Evolutionary conservation across 2,888 invertebrate genomes (phyloP).

Genomic region (Epinotia brunnichana): DNA sequence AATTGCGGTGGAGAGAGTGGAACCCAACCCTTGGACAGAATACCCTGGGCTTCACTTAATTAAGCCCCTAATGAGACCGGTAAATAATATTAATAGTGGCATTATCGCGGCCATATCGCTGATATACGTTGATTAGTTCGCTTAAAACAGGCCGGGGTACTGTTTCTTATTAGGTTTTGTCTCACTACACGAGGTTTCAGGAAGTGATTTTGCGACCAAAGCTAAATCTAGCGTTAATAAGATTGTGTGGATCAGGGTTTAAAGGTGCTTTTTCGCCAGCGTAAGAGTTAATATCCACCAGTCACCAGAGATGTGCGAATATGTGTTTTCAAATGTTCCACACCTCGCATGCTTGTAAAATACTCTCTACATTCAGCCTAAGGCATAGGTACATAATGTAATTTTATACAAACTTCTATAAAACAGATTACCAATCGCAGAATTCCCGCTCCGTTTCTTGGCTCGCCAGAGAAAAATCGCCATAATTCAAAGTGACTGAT

Average conservation of each 20-base stretch:
- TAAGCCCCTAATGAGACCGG: slow-evolving; percentile 46
- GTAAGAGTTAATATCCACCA: too few species aligned
- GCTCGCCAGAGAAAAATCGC: background rate
- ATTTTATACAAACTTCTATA: background rate
- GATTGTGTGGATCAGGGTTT: background rate
- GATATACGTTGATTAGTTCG: slow-evolving; percentile 48
- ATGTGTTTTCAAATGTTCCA: too few species aligned
- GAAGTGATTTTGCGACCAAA: background rate
- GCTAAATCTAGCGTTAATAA: background rate
- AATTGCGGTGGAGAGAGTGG: slow-evolving; percentile 26
- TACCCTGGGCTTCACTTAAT: slow-evolving; percentile 48
- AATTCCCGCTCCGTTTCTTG: background rate
- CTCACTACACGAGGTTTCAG: too few species aligned
- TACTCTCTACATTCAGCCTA: too few species aligned
- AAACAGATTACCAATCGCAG: background rate
- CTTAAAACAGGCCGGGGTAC: slow-evolving; percentile 11
- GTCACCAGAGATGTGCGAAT: too few species aligned
- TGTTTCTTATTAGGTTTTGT: slow-evolving; percentile 20
- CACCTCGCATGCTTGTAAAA: too few species aligned
- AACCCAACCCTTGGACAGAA: slow-evolving; percentile 37
- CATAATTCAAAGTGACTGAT: background rate
- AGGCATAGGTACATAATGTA: background rate
- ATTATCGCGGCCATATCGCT: slow-evolving; percentile 48
- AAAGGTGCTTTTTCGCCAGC: background rate
- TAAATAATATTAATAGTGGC: slow-evolving; percentile 54